Percentiles rank a stretch among this genome's conserved stretches.
phyloP scores from a whole-genome alignment of 2,797 vertebrate genomes.

The Margarornis squamiger region DNA sequence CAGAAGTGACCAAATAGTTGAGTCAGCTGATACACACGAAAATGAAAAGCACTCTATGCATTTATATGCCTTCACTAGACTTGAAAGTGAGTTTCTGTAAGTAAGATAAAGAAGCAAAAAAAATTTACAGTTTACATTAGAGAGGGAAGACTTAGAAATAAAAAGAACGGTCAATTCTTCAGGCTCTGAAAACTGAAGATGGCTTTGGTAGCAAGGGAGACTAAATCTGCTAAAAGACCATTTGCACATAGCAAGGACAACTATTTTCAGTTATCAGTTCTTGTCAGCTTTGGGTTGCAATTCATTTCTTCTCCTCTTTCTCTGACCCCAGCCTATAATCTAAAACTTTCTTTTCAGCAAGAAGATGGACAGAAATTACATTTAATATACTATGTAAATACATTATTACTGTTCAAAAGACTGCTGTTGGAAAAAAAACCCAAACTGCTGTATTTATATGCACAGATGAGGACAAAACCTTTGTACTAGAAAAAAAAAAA shows the following conservation, averaged over 20 bases:
- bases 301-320: background rate
- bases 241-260: background rate
- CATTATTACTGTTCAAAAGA: background rate
- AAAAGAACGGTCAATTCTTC: background rate
- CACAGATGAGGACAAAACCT: background rate
- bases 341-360: background rate
- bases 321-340: background rate
- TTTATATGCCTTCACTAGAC: background rate
- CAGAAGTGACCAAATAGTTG: background rate
- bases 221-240: background rate
- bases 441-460: background rate
- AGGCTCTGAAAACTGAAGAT: background rate
- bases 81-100: background rate
- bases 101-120: background rate
- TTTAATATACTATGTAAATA: background rate
- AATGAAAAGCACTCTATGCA: background rate
- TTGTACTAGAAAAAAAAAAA: background rate
- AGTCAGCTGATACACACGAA: background rate
- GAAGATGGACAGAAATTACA: background rate
- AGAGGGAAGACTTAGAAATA: background rate
- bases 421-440: background rate
- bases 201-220: background rate
- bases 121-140: background rate
- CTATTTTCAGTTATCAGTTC: background rate
- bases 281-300: background rate